phyloP scores from a whole-genome alignment of 2,888 invertebrate species.

The Ceriagrion tenellum region DNA sequence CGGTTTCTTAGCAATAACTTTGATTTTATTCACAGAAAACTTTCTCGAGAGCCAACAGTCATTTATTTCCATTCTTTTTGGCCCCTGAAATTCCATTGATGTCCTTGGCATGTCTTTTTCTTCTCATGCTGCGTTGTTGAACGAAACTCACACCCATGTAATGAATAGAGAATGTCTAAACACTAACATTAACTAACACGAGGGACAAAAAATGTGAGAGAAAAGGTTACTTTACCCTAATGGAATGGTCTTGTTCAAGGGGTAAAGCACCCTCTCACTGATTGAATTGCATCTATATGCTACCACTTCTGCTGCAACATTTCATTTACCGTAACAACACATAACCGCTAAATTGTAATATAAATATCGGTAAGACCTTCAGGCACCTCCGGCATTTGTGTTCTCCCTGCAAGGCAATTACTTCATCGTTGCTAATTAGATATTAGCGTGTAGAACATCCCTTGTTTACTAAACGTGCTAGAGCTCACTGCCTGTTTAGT shows the following conservation, averaged over 20 bases:
- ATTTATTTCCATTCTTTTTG: too few species aligned
- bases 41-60: neutral
- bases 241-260: neutral
- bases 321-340: constrained; percentile 8
- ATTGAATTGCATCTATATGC: too few species aligned
- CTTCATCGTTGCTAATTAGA: constrained; percentile 59
- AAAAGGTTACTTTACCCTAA: neutral
- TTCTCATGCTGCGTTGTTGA: too few species aligned
- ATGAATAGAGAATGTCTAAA: neutral
- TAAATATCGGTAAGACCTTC: constrained; percentile 33
- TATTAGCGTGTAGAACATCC: constrained; percentile 42
- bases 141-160: neutral
- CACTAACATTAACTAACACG: neutral
- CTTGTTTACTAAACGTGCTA: constrained; percentile 58
- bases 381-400: constrained; percentile 56
- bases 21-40: neutral
- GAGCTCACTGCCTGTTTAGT: constrained; percentile 60
- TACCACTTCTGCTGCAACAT: neutral
- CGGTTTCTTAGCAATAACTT: too few species aligned
- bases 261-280: neutral
- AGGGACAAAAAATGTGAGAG: neutral
- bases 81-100: neutral
- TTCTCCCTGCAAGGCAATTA: constrained; percentile 45
- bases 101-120: neutral
- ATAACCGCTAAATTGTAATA: neutral